Conservation (phyloP, 2,888 invertebrate species). For the Drosophila fungiperda region DNA sequence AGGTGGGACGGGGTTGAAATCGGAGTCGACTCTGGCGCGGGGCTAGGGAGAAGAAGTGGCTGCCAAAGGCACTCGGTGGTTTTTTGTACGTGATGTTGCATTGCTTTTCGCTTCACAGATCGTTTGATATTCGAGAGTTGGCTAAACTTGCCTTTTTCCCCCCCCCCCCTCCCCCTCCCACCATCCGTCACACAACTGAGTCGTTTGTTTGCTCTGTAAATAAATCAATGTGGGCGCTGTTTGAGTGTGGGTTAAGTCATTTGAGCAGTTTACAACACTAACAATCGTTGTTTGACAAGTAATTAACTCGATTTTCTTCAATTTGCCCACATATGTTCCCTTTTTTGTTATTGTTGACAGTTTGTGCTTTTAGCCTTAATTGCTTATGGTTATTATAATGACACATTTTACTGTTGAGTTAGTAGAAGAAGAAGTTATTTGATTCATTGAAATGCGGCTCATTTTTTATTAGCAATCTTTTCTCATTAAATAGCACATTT, state of each 20-base stretch:
- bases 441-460: neutral
- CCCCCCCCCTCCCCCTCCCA: neutral
- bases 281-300: constrained; percentile 74
- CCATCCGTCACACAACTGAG: neutral
- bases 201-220: constrained; percentile 70
- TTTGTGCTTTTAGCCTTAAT: constrained; percentile 6
- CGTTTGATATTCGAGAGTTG: constrained; percentile 66
- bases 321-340: constrained; percentile 10
- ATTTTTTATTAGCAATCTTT: neutral
- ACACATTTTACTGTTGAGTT: neutral
- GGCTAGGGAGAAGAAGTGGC: neutral
- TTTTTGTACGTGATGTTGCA: constrained; percentile 67
- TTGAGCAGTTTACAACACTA: constrained; percentile 74
- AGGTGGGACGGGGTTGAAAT: constrained; percentile 41
- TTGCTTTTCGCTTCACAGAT: constrained; percentile 71
- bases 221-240: constrained; percentile 61
- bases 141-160: constrained; percentile 1
- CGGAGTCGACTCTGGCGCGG: constrained; percentile 29
- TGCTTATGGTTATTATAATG: neutral
- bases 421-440: neutral
- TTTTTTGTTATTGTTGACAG: neutral
- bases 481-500: neutral
- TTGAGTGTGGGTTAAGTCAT: constrained; percentile 56
- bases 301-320: constrained; percentile 64
- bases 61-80: constrained; percentile 4